Evolutionary conservation across 2,888 invertebrate species (phyloP).

Genomic region (Hecatera dysodea): DNA sequence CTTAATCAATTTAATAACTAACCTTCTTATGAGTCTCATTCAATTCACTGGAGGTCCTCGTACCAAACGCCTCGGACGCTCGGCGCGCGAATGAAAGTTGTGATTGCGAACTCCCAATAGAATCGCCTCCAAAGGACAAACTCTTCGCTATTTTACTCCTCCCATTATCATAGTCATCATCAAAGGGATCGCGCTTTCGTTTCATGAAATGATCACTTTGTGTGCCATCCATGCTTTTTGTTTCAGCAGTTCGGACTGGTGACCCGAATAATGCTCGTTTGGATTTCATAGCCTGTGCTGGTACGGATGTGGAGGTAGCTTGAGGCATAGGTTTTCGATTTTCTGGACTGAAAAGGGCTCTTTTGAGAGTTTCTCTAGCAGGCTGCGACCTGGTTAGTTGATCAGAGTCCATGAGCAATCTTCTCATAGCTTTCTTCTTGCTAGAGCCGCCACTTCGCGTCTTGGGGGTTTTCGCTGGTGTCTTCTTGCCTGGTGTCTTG

Average conservation of each 20-base stretch:
- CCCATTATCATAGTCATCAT: constrained; percentile 77
- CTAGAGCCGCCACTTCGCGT: constrained; percentile 92
- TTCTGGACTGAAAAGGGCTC: constrained; percentile 94
- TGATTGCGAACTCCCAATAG: constrained; percentile 73
- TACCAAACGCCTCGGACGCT: constrained; percentile 80
- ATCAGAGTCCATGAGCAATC: constrained; percentile 85
- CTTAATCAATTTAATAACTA: constrained; percentile 36
- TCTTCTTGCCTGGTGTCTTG: constrained; percentile 89
- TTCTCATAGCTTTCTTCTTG: constrained; percentile 90
- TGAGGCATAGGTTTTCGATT: constrained; percentile 78
- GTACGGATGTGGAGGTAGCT: constrained; percentile 82
- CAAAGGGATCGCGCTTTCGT: constrained; percentile 87
- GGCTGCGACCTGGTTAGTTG: constrained; percentile 80
- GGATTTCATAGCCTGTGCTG: constrained; percentile 90
- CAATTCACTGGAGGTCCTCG: constrained; percentile 85
- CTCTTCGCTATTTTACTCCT: constrained; percentile 90
- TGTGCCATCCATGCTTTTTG: constrained; percentile 83
- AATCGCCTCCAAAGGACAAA: constrained; percentile 90
- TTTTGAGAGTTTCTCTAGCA: constrained; percentile 91
- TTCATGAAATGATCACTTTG: constrained; percentile 82
- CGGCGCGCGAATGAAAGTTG: constrained; percentile 77
- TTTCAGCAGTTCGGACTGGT: constrained; percentile 84
- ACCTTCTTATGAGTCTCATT: constrained; percentile 93
- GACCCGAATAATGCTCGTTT: constrained; percentile 93
- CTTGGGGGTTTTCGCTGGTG: constrained; percentile 90